Evolutionary conservation across 2,113 vertebrate species (phyloP).

Genomic region (Lasiurus borealis): DNA sequence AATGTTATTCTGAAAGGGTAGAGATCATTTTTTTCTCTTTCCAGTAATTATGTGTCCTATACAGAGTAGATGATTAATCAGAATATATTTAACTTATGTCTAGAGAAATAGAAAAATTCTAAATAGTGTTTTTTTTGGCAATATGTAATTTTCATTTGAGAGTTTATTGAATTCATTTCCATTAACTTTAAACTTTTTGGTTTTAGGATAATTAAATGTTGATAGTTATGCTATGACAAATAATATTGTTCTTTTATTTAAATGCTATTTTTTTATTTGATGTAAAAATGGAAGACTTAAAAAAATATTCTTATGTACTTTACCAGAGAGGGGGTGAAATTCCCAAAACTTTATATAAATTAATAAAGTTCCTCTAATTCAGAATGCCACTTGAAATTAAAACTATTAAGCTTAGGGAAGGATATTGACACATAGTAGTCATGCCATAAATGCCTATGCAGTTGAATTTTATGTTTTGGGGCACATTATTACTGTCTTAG

Average conservation of each 20-base stretch:
- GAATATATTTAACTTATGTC: not conserved
- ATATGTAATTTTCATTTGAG: constrained; percentile 40
- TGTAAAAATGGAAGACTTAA: constrained; percentile 37
- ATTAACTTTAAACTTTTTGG: constrained; percentile 57
- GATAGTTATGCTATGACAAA: not conserved
- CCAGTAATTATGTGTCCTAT: not conserved
- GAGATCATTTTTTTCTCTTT: constrained; percentile 37
- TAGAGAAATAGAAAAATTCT: constrained; percentile 25
- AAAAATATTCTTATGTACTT: constrained; percentile 3
- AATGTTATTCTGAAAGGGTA: constrained; percentile 13
- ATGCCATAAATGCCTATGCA: not conserved
- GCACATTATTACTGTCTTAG: not conserved
- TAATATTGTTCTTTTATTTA: constrained; percentile 63
- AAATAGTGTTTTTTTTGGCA: constrained; percentile 24
- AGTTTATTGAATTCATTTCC: constrained; percentile 48
- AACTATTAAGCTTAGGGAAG: constrained; percentile 46
- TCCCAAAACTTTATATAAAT: not conserved
- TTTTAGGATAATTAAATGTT: constrained; percentile 64
- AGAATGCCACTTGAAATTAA: constrained; percentile 51
- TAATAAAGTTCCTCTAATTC: constrained; percentile 57
- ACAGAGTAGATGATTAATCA: constrained; percentile 45
- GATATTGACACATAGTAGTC: not conserved
- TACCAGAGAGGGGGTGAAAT: not conserved
- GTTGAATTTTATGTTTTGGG: constrained; percentile 36
- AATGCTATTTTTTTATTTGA: constrained; percentile 47